These are phyloP conservation scores for Hymenopus coronatus DNA, from an alignment of 2,888 invertebrate species.

Conservation along the genomic window DNA sequence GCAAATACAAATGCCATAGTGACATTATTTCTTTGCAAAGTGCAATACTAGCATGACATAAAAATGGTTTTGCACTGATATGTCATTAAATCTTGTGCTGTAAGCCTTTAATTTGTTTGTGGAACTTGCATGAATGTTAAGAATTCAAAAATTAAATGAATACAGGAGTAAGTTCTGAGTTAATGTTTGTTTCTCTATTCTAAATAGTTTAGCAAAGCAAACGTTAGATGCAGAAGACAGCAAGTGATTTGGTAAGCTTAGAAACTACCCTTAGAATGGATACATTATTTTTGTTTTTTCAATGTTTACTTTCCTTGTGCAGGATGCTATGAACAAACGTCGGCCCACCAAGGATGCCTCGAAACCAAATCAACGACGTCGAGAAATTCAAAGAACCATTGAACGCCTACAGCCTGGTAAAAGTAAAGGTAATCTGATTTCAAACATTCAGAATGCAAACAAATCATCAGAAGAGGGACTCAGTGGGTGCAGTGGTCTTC, in stretches of 20 bases:
- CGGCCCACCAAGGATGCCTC: slow-evolving; percentile 38
- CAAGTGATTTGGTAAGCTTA: not conserved
- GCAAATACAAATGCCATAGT: too few relatives aligned
- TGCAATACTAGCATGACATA: too few relatives aligned
- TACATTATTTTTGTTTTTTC: not conserved
- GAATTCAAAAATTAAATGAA: too few relatives aligned
- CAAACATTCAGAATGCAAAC: slow-evolving; percentile 58
- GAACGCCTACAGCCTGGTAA: slow-evolving; percentile 83
- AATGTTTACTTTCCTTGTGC: not conserved
- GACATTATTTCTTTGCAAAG: too few relatives aligned
- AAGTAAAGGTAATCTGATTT: slow-evolving; percentile 79
- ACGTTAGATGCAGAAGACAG: too few relatives aligned
- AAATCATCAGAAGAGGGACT: slow-evolving; percentile 58
- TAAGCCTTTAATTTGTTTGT: too few relatives aligned
- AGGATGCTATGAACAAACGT: slow-evolving; percentile 42
- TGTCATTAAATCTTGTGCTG: too few relatives aligned
- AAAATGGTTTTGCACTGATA: too few relatives aligned
- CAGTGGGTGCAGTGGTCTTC: slow-evolving; percentile 42
- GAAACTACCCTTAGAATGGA: not conserved
- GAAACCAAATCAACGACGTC: slow-evolving; percentile 39
- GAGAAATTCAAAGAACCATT: slow-evolving; percentile 78
- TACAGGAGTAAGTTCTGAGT: too few relatives aligned
- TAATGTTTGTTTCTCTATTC: too few relatives aligned
- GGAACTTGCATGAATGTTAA: too few relatives aligned
- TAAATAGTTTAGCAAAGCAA: too few relatives aligned